Evolutionary conservation across 1,140 invertebrate species (phyloP), one percentile per base, ranked within the genome.

Genomic region (Zaprionus capensis): DNA sequence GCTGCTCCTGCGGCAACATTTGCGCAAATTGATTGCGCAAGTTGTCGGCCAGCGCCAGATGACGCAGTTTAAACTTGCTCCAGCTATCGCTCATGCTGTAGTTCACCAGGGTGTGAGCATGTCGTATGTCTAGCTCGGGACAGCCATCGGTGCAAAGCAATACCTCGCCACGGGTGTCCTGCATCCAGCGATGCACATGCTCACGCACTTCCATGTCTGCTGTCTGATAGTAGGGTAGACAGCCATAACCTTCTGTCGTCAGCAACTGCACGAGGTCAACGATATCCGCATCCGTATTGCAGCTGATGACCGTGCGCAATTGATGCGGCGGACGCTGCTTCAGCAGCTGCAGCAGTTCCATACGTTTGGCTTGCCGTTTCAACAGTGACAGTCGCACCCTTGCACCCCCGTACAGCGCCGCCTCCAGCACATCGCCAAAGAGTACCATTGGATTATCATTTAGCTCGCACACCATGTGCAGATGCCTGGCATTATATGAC

Each of bases 341-440:
- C 1, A 84, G 46, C 51, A 71, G 4, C 5, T 55, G 22, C 5
- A 73, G 1, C 5, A 87, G 22, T 2, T 75, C 57, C 1, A 28
- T 4, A 2, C 55, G 5, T 34, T 87, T 87, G 0, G 24, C 24
- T 3, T 53, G 14, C 0, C 9, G 5, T 5, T 49, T 41, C 3
- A 22, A 9, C 9, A 86, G 55, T 0, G 20, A 17, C 2, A 86
- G 56, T 2, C 63, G 46, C 3, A 86, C 14, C 1, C 22, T 46
- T 0, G 59, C 44, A 2, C 75, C 58, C 0, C 85, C 84, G 31
- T 87, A 88, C 4, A 81, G 1, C 14, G 81, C 78, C 1, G 84
- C 84, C 75, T 87, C 84, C 26, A 87, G 69, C 4, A 81, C 17
- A 34, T 87, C 81, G 0, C 85, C 85, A 26, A 87, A 88, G 0